Evolutionary conservation across 2,797 vertebrate species (phyloP), one percentile per base, ranked within the genome.

Genomic region (Cryptoprocta ferox): DNA sequence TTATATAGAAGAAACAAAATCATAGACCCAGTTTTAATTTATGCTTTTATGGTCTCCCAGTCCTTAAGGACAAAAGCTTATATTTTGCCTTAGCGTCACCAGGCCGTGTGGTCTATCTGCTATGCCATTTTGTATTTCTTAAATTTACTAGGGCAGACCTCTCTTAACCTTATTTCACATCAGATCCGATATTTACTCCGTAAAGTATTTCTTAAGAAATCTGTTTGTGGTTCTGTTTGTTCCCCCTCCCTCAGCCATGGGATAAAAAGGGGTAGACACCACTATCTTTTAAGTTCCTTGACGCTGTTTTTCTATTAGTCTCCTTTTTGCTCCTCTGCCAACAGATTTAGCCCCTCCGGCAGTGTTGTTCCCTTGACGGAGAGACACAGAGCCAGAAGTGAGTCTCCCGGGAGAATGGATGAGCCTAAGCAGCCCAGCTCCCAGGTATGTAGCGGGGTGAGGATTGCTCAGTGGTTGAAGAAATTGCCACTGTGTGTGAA

Each of bases 331-430:
- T 98, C 97, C 97, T 98, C 88, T 97, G 97, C 94, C 63, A 42
- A 92, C 99, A 99, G 99, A 99, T 99, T 99, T 98, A 99, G 99
- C 98, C 99, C 99, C 91, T 99, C 99, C 35, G 99, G 99, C 98
- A 99, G 99, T 84, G 99, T 99, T 93, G 99, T 99, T 90, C 98
- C 99, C 97, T 98, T 99, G 97, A 98, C 99, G 0, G 99, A 99
- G 97, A 99, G 99, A 89, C 99, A 99, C 98, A 99, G 99, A 98
- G 99, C 99, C 75, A 99, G 99, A 98, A 99, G 99, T 14, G 99
- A 99, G 97, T 99, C 99, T 98, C 99, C 99, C 0, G 99, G 99
- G 98, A 98, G 99, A 98, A 98, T 99, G 89, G 99, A 99, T 81
- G 99, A 99, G 89, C 99, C 99, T 97, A 99, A 99, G 93, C 99